phyloP scores from a whole-genome alignment of 2,113 vertebrate genomes.

The Psilopsiagon aurifrons region DNA sequence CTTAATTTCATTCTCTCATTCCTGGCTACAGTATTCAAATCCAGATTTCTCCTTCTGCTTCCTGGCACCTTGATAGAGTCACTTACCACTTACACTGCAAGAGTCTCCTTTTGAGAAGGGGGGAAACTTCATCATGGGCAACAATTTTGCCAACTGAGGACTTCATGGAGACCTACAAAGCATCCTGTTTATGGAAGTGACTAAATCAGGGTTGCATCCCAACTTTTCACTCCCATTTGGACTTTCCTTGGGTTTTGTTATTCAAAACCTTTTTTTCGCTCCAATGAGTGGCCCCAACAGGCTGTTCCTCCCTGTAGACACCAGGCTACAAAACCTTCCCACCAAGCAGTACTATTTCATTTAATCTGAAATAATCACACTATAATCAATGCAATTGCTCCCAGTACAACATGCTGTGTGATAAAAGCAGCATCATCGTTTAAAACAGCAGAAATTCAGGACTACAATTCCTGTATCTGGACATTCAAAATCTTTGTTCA shows the following conservation, averaged over 20 bases:
- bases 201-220: neutral
- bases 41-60: neutral
- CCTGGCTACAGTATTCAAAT: neutral
- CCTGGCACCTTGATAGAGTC: neutral
- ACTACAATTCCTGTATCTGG: neutral
- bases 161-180: neutral
- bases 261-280: neutral
- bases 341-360: neutral
- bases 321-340: neutral
- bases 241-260: neutral
- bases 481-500: neutral
- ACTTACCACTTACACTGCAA: neutral
- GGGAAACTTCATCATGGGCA: neutral
- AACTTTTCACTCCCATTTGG: neutral
- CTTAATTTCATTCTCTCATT: neutral
- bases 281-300: neutral
- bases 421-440: neutral
- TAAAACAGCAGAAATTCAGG: neutral
- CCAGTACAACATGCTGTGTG: neutral
- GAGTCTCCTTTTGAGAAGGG: neutral
- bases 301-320: neutral
- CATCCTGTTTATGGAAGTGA: neutral
- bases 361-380: neutral
- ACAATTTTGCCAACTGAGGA: neutral
- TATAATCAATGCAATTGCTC: neutral